Base-by-base conservation (phyloP, 2,797 vertebrate species). In the Cossypha heuglini region DNA sequence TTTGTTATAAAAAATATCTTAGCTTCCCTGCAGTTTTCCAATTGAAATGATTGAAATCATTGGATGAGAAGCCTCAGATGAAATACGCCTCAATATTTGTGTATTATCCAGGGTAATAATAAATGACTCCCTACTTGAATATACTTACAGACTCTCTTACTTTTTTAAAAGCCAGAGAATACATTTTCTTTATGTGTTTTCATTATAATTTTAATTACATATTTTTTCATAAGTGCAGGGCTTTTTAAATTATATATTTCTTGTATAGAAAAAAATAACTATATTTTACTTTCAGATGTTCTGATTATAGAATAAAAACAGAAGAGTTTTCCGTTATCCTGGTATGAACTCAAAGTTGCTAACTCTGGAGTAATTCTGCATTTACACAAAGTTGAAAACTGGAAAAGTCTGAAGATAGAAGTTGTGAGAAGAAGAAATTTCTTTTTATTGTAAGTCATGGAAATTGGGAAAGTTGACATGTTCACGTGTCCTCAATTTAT, bases 171-270 rank as follows among this genome's bases (percentile, higher is more conserved):
- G 29, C 19, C 40, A 69, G 37, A 42, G 16, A 93, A 94, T 78
- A 77, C 0, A 66, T 91, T 91, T 96, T 77, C 26, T 83, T 90
- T 83, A 91, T 58, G 49, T 26, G 15, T 75, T 94, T 90, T 94
- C 80, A 75, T 78, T 92, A 73, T 31, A 64, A 88, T 86, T 90
- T 91, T 86, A 80, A 83, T 95, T 84, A 72, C 68, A 37, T 78
- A 46, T 90, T 78, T 95, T 93, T 95, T 88, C 43, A 35, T 78
- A 75, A 81, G 37, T 68, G 25, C 5, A 58, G 2, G 6, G 2
- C 0, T 4, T 77, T 87, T 91, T 19, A 42, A 91, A 72, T 91
- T 72, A 58, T 81, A n/a, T 69, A 3, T 72, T 78, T 88, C 69
- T 78, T 14, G 21, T 25, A 33, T 10, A 88, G 11, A 51, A 51